Base-by-base conservation (phyloP, 2,888 invertebrate genomes). In the Byasa hedistus region DNA sequence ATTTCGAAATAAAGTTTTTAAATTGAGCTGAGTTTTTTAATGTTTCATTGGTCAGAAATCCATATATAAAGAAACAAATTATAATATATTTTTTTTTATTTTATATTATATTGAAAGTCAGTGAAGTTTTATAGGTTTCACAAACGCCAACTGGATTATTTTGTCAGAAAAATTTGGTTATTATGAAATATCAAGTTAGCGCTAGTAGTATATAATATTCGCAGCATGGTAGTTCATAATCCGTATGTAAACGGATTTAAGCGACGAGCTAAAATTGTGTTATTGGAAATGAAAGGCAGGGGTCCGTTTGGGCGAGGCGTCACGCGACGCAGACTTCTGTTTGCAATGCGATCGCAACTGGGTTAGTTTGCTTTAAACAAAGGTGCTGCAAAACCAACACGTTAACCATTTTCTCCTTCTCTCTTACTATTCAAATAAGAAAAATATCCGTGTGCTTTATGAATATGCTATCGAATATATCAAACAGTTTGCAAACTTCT, bases 281-380 rank as follows among this genome's bases (percentile, higher is more conserved):
- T 65, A 60, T 65, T 68, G 58, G 66, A 62, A 69, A 64, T 69
- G 70, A 66, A 59, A 67, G 65, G 65, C 51, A 44, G 59, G 61
- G 57, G 24, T 61, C 48, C 36, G 64, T 52, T 56, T 32, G 60
- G 57, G 55, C 56, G 24, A 24, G 67, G 55, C 58, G 72, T 71
- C 74, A 74, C 75, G 74, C 74, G 69, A 74, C 59, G 51, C 27
- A 66, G 52, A 61, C 24, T 61, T 64, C 62, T 67, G 69, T 69
- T 72, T 70, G 73, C 71, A 72, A 72, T 72, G 71, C 70, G 70
- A 52, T 68, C 36, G 32, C 4, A 62, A 48, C 44, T 48, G 52
- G n/a, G 58, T 64, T n/a, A 55, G 62, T 66, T 62, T 62, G 54
- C 48, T 52, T 58, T 58, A 22, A 62, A 56, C 58, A 58, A 66